Base-by-base conservation (phyloP, 2,797 vertebrate genomes). In the Echeneis naucrates region DNA sequence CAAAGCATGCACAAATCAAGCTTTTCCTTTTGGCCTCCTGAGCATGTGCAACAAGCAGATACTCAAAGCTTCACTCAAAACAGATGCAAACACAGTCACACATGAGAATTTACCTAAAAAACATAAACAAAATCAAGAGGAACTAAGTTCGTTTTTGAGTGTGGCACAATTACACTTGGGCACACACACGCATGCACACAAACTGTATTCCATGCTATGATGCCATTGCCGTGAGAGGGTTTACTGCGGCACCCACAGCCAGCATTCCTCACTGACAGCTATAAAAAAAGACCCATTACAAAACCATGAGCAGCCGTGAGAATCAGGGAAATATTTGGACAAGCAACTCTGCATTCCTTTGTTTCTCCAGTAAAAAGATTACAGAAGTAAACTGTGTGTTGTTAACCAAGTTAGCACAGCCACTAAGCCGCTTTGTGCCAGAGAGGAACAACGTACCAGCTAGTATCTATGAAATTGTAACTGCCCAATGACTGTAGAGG, bases 1-100 rank as follows among this genome's bases (percentile, higher is more conserved):
- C 90, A 91, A 66, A 87, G 85, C 75, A 10, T 44, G 80, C 92
- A 92, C 92, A 92, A 93, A 93, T 93, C 92, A 92, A 80, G 63
- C 52, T 78, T 65, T 58, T 56, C 59, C 52, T 70, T 63, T 69
- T 17, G 63, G 57, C 63, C 74, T 64, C 55, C 51, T 26, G 61
- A 58, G 52, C 73, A 61, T 27, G 63, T 33, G 61, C 69, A 77
- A 77, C 55, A 65, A 78, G 74, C 78, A 74, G 75, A 86, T 72
- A 83, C 83, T 78, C 83, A 78, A 76, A n/a, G 60, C 63, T 65
- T 81, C 80, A 84, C 79, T 80, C 52, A 26, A 88, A 89, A 88
- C 88, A 89, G 87, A 88, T 89, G 87, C 73, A 83, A 47, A 82
- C 47, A 53, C 72, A 32, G 62, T 48, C 66, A 45, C 70, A 70